Percentiles rank a stretch among this genome's conserved stretches.
phyloP scores from a whole-genome alignment of 1,140 invertebrate species.

The Chelonus insularis region DNA sequence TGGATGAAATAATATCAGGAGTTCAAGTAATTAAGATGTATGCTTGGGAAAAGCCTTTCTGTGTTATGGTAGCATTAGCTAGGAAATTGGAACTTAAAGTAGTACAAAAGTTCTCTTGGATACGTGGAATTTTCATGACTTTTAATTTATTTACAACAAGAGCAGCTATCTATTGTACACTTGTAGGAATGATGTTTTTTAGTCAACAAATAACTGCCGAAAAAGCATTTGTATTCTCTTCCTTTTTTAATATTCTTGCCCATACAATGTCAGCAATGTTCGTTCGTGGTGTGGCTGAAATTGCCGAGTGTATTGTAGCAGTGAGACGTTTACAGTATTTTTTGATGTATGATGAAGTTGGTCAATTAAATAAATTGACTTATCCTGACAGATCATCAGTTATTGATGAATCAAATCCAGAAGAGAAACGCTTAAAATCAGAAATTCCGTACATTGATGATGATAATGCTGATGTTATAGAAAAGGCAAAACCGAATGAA shows the following conservation, averaged over 20 bases:
- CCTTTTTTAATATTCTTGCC: slow-evolving; percentile 68
- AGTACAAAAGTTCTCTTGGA: slow-evolving; percentile 68
- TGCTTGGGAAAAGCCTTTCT: slow-evolving; percentile 76
- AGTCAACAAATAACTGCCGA: slow-evolving; percentile 63
- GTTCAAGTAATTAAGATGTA: slow-evolving; percentile 83
- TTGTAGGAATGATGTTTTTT: slow-evolving; percentile 65
- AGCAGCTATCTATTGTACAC: slow-evolving; percentile 67
- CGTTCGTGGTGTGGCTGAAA: slow-evolving; percentile 69
- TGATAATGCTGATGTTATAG: background rate
- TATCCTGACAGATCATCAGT: slow-evolving; percentile 20
- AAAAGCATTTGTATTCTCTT: slow-evolving; percentile 68
- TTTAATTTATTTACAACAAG: slow-evolving; percentile 73
- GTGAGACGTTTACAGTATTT: slow-evolving; percentile 64
- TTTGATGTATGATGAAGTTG: slow-evolving; percentile 60
- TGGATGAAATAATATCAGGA: slow-evolving; percentile 77
- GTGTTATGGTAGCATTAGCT: slow-evolving; percentile 63
- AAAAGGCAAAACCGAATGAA: background rate
- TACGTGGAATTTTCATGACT: slow-evolving; percentile 74
- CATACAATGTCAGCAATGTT: slow-evolving; percentile 73
- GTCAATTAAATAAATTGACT: too few species aligned
- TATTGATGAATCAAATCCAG: slow-evolving; percentile 3
- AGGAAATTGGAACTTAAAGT: slow-evolving; percentile 66
- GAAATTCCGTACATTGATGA: slow-evolving; percentile 29
- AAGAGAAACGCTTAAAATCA: slow-evolving; percentile 17
- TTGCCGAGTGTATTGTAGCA: slow-evolving; percentile 66